Conservation (phyloP, 2,113 vertebrate species). For the Gambusia holbrooki region DNA sequence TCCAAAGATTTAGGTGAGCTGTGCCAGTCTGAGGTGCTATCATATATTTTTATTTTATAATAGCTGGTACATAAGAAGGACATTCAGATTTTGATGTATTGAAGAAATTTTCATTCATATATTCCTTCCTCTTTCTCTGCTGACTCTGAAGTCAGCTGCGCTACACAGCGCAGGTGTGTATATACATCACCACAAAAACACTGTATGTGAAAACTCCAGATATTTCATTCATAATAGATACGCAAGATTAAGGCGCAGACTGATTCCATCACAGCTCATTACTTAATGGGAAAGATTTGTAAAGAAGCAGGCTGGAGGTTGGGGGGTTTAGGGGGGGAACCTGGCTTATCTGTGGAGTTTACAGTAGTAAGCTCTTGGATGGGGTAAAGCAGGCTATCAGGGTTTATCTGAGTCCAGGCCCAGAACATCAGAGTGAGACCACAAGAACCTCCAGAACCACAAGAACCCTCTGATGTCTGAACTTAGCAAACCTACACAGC, state of each 20-base stretch:
- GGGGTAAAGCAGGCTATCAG: slow-evolving; percentile 33
- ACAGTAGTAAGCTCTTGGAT: slow-evolving; percentile 49
- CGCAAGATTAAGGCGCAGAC: slow-evolving; percentile 5
- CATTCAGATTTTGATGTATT: background rate
- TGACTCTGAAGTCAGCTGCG: background rate
- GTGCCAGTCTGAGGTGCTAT: too few relatives aligned
- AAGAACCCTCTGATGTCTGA: slow-evolving; percentile 17
- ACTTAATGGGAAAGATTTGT: slow-evolving; percentile 57
- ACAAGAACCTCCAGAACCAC: slow-evolving; percentile 34
- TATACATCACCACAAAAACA: background rate
- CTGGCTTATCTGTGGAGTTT: slow-evolving; percentile 65
- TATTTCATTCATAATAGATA: background rate
- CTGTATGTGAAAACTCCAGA: background rate
- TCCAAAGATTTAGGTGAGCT: too few relatives aligned
- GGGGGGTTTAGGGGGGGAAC: slow-evolving; percentile 26
- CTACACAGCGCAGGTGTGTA: background rate
- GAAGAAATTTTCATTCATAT: background rate
- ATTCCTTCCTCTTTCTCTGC: background rate
- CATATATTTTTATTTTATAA: too few relatives aligned
- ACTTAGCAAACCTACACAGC: background rate
- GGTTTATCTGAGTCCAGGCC: slow-evolving; percentile 41
- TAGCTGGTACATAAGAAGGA: too few relatives aligned
- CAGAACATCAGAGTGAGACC: slow-evolving; percentile 66
- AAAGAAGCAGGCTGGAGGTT: slow-evolving; percentile 21
- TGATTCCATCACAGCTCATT: slow-evolving; percentile 38